Conservation (phyloP, 2,113 vertebrate genomes). For the Oophaga pumilio region DNA sequence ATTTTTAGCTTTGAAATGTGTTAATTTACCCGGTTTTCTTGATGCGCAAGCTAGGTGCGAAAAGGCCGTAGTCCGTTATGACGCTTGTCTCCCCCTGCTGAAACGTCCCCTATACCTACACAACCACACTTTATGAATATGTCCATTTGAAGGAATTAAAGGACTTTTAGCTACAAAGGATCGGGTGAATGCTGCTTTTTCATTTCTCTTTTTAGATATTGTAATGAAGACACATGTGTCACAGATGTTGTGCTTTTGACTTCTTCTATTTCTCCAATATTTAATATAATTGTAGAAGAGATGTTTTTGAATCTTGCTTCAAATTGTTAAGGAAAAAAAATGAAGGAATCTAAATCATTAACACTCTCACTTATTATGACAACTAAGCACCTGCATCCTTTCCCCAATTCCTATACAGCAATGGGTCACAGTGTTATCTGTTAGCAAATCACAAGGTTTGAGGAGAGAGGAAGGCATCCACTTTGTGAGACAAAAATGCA, state of each 20-base stretch:
- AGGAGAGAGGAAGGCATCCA: slow-evolving; percentile 27
- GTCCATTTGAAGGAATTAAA: no score
- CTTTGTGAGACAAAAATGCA: slow-evolving; percentile 37
- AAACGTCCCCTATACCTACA: no score
- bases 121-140: no score
- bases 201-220: background rate
- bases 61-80: no score
- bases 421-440: slow-evolving; percentile 7
- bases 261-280: background rate
- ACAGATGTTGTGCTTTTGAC: background rate
- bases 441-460: slow-evolving; percentile 35
- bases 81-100: no score
- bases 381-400: background rate
- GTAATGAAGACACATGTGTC: background rate
- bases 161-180: no score
- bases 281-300: background rate
- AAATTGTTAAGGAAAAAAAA: background rate
- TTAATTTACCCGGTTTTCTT: no score
- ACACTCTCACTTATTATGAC: background rate
- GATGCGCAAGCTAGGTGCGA: no score
- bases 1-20: no score
- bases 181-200: no score
- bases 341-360: background rate
- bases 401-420: background rate
- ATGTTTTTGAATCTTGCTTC: background rate